Percentiles rank a stretch among this genome's conserved stretches.
phyloP scores from a whole-genome alignment of 2,888 invertebrate genomes.

The Nesidiocoris tenuis region DNA sequence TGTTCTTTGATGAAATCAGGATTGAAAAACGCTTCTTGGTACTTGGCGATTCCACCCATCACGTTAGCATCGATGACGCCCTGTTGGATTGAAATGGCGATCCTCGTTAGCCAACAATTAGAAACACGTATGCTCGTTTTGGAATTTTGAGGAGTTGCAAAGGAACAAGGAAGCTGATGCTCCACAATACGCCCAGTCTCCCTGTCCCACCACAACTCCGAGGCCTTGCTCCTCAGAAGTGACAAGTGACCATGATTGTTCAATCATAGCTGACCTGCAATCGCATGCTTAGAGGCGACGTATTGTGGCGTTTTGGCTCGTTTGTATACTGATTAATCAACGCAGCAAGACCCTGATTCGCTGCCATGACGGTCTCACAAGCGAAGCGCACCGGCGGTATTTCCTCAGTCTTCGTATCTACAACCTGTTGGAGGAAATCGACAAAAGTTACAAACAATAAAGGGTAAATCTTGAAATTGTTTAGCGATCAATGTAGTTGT shows the following conservation, averaged over 20 bases:
- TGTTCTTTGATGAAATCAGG: constrained; percentile 69
- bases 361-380: constrained; percentile 89
- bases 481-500: too few relatives aligned
- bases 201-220: too few relatives aligned
- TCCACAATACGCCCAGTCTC: too few relatives aligned
- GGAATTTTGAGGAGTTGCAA: too few relatives aligned
- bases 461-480: constrained; percentile 74
- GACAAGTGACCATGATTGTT: too few relatives aligned
- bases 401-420: constrained; percentile 70
- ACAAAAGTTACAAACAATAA: constrained; percentile 53
- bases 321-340: constrained; percentile 77
- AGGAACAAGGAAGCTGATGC: too few relatives aligned
- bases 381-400: constrained; percentile 84
- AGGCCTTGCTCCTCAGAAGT: too few relatives aligned
- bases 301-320: constrained; percentile 73
- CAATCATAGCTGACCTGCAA: too few relatives aligned
- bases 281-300: constrained; percentile 90
- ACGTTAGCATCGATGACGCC: constrained; percentile 96
- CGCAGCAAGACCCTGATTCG: constrained; percentile 80
- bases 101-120: not conserved
- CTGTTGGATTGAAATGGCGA: too few relatives aligned
- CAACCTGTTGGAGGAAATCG: constrained; percentile 55
- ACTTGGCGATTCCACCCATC: constrained; percentile 91
- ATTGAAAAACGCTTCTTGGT: constrained; percentile 90
- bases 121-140: too few relatives aligned